Evolutionary conservation across 2,113 vertebrate genomes (phyloP).

Genomic region (Daphoenositta chrysoptera): DNA sequence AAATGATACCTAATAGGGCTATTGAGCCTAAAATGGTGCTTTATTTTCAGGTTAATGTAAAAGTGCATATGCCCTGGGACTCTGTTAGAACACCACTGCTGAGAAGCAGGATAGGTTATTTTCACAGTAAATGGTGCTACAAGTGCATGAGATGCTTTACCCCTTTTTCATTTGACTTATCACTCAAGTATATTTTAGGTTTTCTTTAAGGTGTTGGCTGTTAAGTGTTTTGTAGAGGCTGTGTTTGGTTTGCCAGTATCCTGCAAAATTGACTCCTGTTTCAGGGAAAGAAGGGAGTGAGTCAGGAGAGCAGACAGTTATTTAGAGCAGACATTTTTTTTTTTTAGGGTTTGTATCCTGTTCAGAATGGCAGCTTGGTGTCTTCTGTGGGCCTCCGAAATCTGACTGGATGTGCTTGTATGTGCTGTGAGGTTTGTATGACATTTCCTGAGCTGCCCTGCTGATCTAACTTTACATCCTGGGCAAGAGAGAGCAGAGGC

Average conservation of each 20-base stretch:
- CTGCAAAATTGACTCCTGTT: background rate
- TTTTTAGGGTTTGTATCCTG: background rate
- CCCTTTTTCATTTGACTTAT: background rate
- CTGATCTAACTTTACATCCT: background rate
- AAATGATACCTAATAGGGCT: background rate
- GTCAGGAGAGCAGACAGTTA: background rate
- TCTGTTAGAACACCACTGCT: background rate
- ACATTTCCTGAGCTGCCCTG: background rate
- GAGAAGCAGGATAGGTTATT: background rate
- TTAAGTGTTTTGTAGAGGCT: background rate
- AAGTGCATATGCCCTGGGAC: background rate
- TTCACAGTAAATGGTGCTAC: background rate
- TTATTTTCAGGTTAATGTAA: background rate
- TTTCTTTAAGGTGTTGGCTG: background rate
- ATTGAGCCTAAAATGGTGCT: background rate
- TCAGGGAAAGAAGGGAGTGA: background rate
- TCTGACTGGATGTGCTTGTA: background rate
- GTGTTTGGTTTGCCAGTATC: background rate
- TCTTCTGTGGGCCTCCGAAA: background rate
- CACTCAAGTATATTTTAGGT: background rate
- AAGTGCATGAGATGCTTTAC: background rate
- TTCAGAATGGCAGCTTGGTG: background rate
- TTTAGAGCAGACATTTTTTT: background rate
- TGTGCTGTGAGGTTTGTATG: background rate
- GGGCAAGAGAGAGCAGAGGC: background rate